Base-by-base conservation (phyloP, 2,888 invertebrate species). In the Notodonta dromedarius region DNA sequence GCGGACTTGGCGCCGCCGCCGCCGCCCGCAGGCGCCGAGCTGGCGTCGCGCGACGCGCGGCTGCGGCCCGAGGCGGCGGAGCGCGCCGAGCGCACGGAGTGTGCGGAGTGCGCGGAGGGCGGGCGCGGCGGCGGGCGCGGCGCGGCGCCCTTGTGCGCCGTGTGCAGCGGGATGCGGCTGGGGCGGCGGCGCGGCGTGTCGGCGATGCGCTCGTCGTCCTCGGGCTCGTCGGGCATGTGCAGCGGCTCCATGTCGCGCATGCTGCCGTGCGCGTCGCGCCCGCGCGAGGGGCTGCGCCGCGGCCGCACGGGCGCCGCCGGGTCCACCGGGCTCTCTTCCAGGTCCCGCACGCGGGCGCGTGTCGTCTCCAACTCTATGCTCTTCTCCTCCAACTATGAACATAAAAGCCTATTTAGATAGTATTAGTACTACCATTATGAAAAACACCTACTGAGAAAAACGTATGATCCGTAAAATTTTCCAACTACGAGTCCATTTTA, bases 331-430 rank as follows among this genome's bases (percentile, higher is more conserved):
- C 48, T 63, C 70, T 51, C 95, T 81, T 97, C 97, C 67, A 97
- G 88, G 69, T 97, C 95, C n/a, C 97, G 94, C 62, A 97, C 94
- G 62, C 96, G 95, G 1, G 97, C 97, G 68, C 95, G 94, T 14
- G 97, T 96, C n/a, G 97, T 97, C 86, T 97, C 97, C 77, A 97
- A 80, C 84, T 97, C 97, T 76, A 97, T 97, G 79, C 95, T 96
- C 83, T 96, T 96, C 86, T 97, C 97, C 87, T 97, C 97, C 76
- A 97, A 89, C 97, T 97, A 93, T 14, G 80, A 86, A 67, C 2
- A 24, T n/a, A 32, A 14, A 44, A 9, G 8, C 42, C 42, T 2
- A 11, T 42, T 4, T 42, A 11, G 9, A 42, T 8, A 42, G 9
- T 42, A 9, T 9, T 8, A n/a, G 11, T 9, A 11, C 7, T 42